These are phyloP conservation scores for Thalassaphorura encarpata DNA, from an alignment of 1,140 invertebrate species.

Conservation along the genomic window DNA sequence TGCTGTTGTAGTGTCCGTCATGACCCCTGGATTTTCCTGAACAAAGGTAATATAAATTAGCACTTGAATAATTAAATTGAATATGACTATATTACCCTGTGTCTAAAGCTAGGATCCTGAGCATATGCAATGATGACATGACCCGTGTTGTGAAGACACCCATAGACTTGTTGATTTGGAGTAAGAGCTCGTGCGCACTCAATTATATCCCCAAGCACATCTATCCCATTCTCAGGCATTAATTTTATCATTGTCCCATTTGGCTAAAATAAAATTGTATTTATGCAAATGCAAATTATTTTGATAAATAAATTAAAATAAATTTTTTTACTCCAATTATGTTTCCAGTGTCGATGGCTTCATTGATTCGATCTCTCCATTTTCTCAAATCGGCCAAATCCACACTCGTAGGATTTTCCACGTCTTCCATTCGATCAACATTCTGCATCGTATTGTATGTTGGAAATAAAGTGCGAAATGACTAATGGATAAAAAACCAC, in stretches of 20 bases:
- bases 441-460: not conserved
- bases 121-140: conserved; percentile 54
- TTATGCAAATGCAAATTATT: not conserved
- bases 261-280: not conserved
- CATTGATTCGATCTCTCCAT: conserved; percentile 61
- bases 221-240: conserved; percentile 51
- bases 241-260: not conserved
- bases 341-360: conserved; percentile 58
- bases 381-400: conserved; percentile 52
- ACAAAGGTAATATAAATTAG: too few species aligned
- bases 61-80: too few species aligned
- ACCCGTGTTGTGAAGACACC: conserved; percentile 57
- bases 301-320: not conserved
- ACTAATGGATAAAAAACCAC: too few species aligned
- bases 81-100: conserved; percentile 28
- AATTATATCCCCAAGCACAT: conserved; percentile 67
- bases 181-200: conserved; percentile 56
- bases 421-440: conserved; percentile 2
- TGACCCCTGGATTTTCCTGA: conserved; percentile 33
- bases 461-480: not conserved
- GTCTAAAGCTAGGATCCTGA: conserved; percentile 55
- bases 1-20: conserved; percentile 2
- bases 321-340: conserved; percentile 36
- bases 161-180: conserved; percentile 56
- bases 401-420: not conserved